Conservation (phyloP, 2,113 vertebrate species). For the Haemorhous mexicanus region DNA sequence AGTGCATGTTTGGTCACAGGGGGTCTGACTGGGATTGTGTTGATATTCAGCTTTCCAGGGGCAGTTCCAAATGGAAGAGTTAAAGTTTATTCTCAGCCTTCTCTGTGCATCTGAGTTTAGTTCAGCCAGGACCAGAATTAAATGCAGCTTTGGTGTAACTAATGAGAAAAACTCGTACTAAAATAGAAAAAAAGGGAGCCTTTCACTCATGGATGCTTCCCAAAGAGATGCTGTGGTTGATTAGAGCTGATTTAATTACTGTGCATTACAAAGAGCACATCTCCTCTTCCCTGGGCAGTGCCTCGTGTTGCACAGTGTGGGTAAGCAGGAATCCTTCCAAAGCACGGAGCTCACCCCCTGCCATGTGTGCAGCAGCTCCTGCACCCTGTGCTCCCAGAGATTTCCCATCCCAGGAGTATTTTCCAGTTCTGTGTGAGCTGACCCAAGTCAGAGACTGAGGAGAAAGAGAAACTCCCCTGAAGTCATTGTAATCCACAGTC, state of each 20-base stretch:
- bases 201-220: not conserved
- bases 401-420: not conserved
- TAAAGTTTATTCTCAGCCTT: not conserved
- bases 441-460: not conserved
- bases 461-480: not conserved
- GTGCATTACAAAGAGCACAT: not conserved
- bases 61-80: slow-evolving; percentile 32
- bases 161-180: not conserved
- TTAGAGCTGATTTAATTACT: not conserved
- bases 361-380: rapidly evolving
- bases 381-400: not conserved
- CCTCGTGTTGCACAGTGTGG: not conserved
- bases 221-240: not conserved
- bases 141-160: not conserved
- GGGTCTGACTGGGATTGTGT: slow-evolving; percentile 37
- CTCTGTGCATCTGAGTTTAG: not conserved
- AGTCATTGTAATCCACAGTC: rapidly evolving
- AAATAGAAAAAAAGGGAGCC: not conserved
- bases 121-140: not conserved
- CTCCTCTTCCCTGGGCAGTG: not conserved
- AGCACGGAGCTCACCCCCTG: not conserved
- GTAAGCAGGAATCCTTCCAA: not conserved
- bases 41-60: slow-evolving; percentile 59
- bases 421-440: not conserved
- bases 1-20: slow-evolving; percentile 53